phyloP scores from a whole-genome alignment of 2,888 invertebrate genomes.

The Kryphioiulus occultus region DNA sequence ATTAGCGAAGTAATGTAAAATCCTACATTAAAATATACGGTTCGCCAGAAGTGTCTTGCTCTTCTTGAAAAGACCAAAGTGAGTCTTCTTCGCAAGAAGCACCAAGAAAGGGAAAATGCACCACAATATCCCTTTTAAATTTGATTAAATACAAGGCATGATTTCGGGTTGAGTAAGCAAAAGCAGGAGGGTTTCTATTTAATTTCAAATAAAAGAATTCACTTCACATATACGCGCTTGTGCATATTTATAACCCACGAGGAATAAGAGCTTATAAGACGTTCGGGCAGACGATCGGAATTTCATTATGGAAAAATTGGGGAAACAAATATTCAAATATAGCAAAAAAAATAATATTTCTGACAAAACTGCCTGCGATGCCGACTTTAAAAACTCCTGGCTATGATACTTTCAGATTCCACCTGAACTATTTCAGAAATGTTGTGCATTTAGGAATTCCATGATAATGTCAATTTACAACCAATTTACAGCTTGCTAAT shows the following conservation, averaged over 20 bases:
- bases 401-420: background rate
- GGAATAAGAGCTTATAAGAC: conserved; percentile 2
- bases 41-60: too few relatives aligned
- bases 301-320: background rate
- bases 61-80: background rate
- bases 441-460: background rate
- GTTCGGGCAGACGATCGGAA: background rate
- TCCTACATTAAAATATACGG: background rate
- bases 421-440: background rate
- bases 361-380: background rate
- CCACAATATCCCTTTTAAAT: conserved; percentile 36
- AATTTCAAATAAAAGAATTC: conserved; percentile 24
- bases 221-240: background rate
- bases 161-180: conserved; percentile 20
- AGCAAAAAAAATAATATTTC: background rate
- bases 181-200: background rate
- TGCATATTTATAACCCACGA: background rate
- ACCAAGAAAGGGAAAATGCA: background rate
- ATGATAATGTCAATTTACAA: background rate
- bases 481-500: too few relatives aligned
- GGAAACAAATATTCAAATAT: background rate
- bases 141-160: background rate
- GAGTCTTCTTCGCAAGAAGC: background rate
- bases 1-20: background rate
- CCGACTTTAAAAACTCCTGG: background rate